Conservation (phyloP, 2,888 invertebrate genomes). For the Pandemis heparana region DNA sequence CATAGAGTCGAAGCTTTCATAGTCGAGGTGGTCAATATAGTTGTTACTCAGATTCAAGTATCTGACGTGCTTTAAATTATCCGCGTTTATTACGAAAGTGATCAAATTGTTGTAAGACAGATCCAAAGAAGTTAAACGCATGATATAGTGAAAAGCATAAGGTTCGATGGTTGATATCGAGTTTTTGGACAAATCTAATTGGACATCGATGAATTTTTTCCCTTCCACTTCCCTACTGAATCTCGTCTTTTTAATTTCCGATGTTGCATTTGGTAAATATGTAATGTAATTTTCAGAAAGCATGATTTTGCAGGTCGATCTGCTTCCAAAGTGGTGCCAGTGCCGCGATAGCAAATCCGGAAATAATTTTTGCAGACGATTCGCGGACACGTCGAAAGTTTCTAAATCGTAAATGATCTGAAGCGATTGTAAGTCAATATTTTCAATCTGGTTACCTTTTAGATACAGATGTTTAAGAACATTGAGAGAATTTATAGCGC, state of each 20-base stretch:
- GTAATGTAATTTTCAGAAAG: constrained; percentile 69
- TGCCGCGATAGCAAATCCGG: constrained; percentile 69
- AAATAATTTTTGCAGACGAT: constrained; percentile 64
- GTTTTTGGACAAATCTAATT: constrained; percentile 74
- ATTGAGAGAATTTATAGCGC: constrained; percentile 69
- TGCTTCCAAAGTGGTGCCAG: constrained; percentile 68
- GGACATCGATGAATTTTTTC: constrained; percentile 54
- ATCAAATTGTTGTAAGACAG: constrained; percentile 68
- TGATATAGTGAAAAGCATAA: constrained; percentile 69
- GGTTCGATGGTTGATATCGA: constrained; percentile 65
- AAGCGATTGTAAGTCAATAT: constrained; percentile 66
- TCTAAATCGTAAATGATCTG: constrained; percentile 72
- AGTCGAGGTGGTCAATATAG: constrained; percentile 60
- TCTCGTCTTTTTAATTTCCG: constrained; percentile 54
- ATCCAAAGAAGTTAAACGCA: constrained; percentile 63
- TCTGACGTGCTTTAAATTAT: constrained; percentile 62
- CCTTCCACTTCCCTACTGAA: constrained; percentile 51
- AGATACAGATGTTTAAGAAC: constrained; percentile 71
- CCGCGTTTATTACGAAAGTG: constrained; percentile 63
- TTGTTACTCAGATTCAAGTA: constrained; percentile 73
- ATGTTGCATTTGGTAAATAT: constrained; percentile 64
- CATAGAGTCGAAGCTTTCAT: constrained; percentile 68
- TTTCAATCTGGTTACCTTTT: constrained; percentile 65
- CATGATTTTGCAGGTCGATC: constrained; percentile 68
- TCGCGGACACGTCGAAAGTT: constrained; percentile 74